Evolutionary conservation across 2,113 vertebrate genomes (phyloP).

Genomic region (Hyperopisus bebe): DNA sequence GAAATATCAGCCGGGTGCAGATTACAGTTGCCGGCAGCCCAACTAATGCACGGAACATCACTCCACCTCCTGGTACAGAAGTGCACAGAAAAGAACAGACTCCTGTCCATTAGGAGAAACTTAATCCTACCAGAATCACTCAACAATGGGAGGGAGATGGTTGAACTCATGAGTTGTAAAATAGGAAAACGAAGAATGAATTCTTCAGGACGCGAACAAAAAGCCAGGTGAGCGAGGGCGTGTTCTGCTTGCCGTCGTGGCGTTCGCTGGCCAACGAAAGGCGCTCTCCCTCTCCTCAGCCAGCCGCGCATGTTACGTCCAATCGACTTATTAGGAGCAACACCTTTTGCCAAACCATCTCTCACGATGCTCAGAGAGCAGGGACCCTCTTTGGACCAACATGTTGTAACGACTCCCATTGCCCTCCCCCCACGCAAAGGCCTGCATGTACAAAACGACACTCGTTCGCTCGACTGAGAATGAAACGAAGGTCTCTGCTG

Average conservation of each 20-base stretch:
- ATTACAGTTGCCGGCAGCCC: constrained; percentile 22
- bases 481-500: constrained; percentile 50
- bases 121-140: background rate
- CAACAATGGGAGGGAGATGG: background rate
- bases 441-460: constrained; percentile 25
- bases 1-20: background rate
- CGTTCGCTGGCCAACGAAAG: background rate
- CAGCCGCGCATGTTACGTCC: background rate
- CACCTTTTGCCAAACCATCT: background rate
- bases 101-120: background rate
- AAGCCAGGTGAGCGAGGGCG: background rate
- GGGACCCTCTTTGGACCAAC: background rate
- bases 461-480: constrained; percentile 44
- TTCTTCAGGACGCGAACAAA: background rate
- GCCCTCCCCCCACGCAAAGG: constrained; percentile 15
- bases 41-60: background rate
- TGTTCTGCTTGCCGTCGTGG: background rate
- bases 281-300: background rate
- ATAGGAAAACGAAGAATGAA: background rate
- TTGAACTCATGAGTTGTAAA: background rate
- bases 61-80: background rate
- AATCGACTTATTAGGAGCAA: background rate
- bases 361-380: background rate
- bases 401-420: background rate
- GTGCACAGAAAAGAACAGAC: background rate